These are phyloP conservation scores for Frankliniella intonsa DNA, from an alignment of 2,888 invertebrate species.

Conservation along the genomic window DNA sequence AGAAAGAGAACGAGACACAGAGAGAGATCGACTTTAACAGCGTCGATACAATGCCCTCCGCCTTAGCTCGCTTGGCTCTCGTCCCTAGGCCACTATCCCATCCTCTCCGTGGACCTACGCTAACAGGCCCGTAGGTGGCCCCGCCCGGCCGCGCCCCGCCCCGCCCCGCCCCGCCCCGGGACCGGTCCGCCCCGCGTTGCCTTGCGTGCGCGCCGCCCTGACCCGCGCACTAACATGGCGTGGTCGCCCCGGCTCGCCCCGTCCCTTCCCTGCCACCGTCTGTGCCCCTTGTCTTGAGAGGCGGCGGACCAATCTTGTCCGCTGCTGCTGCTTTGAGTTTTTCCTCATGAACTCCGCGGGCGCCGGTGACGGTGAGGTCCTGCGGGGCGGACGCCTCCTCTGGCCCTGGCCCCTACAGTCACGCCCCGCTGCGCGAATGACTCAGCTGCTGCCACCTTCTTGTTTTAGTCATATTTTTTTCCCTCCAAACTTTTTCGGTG, in stretches of 20 bases:
- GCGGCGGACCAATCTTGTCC: neutral
- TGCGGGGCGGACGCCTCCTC: too few relatives aligned
- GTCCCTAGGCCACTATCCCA: neutral
- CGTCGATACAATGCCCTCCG: neutral
- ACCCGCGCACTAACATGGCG: neutral
- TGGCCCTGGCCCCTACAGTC: neutral
- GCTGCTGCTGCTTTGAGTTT: neutral
- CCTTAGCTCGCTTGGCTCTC: neutral
- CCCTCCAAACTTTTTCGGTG: neutral
- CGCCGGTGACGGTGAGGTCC: neutral
- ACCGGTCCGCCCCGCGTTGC: neutral
- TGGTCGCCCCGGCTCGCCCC: neutral
- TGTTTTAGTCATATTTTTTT: neutral
- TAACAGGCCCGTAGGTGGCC: neutral
- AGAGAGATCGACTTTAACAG: neutral
- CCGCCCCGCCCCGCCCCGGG: too few relatives aligned
- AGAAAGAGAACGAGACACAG: neutral
- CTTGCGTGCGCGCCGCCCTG: neutral
- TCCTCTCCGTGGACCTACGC: neutral
- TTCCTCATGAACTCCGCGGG: too few relatives aligned
- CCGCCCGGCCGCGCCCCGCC: neutral
- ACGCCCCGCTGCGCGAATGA: conserved; percentile 20
- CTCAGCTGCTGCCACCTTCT: neutral
- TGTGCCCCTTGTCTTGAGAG: neutral
- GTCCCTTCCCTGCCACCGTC: neutral